These are phyloP conservation scores for Brachirus orientalis DNA, from an alignment of 2,113 vertebrate genomes.

Conservation along the genomic window DNA sequence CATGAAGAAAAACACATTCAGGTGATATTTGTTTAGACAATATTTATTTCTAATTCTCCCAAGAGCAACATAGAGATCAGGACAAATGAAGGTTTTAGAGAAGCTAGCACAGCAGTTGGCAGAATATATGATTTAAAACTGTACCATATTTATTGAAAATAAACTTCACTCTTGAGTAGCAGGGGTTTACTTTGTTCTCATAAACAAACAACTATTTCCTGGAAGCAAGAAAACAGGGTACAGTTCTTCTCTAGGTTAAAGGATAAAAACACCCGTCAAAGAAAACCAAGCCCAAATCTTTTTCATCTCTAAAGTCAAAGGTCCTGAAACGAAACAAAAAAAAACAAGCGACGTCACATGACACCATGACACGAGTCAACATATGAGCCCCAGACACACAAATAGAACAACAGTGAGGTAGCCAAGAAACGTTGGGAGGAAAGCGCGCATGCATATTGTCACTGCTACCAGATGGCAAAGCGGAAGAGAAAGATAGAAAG, in stretches of 20 bases:
- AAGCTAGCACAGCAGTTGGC: constrained; percentile 67
- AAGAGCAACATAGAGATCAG: constrained; percentile 76
- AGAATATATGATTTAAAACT: constrained; percentile 55
- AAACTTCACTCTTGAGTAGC: constrained; percentile 36
- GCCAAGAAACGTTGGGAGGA: constrained; percentile 44
- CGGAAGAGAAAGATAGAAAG: constrained; percentile 72
- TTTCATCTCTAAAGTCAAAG: constrained; percentile 51
- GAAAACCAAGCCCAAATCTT: constrained; percentile 19
- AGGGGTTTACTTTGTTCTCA: constrained; percentile 24
- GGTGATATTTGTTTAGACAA: constrained; percentile 57
- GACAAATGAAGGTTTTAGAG: constrained; percentile 70
- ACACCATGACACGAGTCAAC: constrained; percentile 60
- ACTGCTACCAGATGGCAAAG: constrained; percentile 73
- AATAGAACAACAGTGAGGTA: constrained; percentile 45
- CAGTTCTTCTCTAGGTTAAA: constrained; percentile 21
- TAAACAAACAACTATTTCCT: constrained; percentile 39
- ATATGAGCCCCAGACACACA: constrained; percentile 23
- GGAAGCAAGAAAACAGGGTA: constrained; percentile 37
- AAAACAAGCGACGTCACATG: background rate
- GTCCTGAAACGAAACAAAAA: constrained; percentile 22
- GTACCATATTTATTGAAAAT: constrained; percentile 50
- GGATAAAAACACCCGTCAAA: constrained; percentile 33
- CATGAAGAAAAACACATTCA: background rate
- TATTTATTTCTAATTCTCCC: constrained; percentile 81
- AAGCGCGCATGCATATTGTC: constrained; percentile 37